phyloP scores from a whole-genome alignment of 2,888 invertebrate species.

The Tubiluchus corallicola region DNA sequence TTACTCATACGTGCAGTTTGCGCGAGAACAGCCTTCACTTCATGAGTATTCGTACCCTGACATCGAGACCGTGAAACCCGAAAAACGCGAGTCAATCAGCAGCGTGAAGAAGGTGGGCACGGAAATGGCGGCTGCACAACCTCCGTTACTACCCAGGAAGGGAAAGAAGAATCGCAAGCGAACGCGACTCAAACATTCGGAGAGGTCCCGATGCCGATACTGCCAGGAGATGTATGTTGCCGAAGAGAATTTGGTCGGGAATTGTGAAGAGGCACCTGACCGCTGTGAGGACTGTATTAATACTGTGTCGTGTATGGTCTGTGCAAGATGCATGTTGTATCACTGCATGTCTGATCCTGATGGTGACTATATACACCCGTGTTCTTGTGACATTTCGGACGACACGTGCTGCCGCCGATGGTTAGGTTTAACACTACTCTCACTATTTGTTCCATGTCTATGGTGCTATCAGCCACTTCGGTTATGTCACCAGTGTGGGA shows the following conservation, averaged over 20 bases:
- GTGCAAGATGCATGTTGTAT: slow-evolving; percentile 74
- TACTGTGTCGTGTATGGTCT: slow-evolving; percentile 59
- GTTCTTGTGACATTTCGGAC: slow-evolving; percentile 46
- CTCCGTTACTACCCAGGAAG: slow-evolving; percentile 28
- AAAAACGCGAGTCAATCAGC: slow-evolving; percentile 19
- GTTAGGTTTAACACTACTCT: slow-evolving; percentile 64
- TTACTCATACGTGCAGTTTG: slow-evolving; percentile 65
- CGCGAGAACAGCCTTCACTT: slow-evolving; percentile 32
- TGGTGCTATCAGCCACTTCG: slow-evolving; percentile 80
- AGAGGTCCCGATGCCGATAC: slow-evolving; percentile 31
- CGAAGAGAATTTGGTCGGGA: slow-evolving; percentile 65
- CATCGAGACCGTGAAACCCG: slow-evolving; percentile 29
- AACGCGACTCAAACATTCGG: slow-evolving; percentile 13
- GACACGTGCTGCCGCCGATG: slow-evolving; percentile 44
- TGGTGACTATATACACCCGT: slow-evolving; percentile 54
- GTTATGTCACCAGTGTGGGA: slow-evolving; percentile 61
- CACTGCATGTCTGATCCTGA: slow-evolving; percentile 82
- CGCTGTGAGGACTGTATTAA: slow-evolving; percentile 58
- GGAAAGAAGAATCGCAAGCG: slow-evolving; percentile 20
- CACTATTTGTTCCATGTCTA: slow-evolving; percentile 72
- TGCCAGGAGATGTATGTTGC: slow-evolving; percentile 44
- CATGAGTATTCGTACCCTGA: slow-evolving; percentile 76
- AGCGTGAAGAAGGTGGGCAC: slow-evolving; percentile 16
- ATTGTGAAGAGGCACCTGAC: slow-evolving; percentile 55
- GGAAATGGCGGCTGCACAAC: slow-evolving; percentile 31